Percentiles rank a stretch among this genome's conserved stretches.
These are phyloP conservation scores for Sarotherodon lohbergeri DNA, from an alignment of 2,113 vertebrate species.

Conservation along the genomic window DNA sequence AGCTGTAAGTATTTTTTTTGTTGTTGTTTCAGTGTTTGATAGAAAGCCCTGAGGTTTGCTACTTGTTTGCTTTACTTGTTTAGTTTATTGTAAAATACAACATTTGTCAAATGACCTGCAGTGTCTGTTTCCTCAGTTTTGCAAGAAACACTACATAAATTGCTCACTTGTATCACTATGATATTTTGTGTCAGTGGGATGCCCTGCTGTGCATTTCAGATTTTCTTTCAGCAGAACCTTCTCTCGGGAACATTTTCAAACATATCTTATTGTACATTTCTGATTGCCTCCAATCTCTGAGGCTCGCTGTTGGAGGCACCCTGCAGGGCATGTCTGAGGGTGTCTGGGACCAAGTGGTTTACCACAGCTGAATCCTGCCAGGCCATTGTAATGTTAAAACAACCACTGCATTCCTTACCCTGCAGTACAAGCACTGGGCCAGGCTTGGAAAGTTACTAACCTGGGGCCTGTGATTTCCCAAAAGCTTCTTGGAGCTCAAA, in stretches of 20 bases:
- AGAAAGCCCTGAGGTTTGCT: background rate
- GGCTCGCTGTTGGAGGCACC: constrained; percentile 18
- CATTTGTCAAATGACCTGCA: background rate
- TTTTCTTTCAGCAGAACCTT: background rate
- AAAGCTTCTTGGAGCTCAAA: constrained; percentile 21
- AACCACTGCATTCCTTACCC: constrained; percentile 63
- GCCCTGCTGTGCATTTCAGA: background rate
- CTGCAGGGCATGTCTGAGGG: constrained; percentile 44
- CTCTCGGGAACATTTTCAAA: background rate
- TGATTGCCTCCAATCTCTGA: constrained; percentile 3
- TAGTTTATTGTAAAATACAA: background rate
- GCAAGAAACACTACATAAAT: background rate
- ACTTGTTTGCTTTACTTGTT: background rate
- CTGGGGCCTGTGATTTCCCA: constrained; percentile 27
- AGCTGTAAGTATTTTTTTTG: background rate
- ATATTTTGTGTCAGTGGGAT: background rate
- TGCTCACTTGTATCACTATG: background rate
- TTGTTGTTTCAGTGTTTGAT: background rate
- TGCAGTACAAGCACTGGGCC: constrained; percentile 31
- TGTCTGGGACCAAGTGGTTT: constrained; percentile 34
- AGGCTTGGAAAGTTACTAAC: constrained; percentile 55
- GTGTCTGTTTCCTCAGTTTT: background rate
- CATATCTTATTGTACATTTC: background rate
- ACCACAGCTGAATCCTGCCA: constrained; percentile 49
- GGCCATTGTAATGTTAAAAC: constrained; percentile 67